Evolutionary conservation across 2,113 vertebrate genomes (phyloP).

Genomic region (Cricetomys ansorgei): DNA sequence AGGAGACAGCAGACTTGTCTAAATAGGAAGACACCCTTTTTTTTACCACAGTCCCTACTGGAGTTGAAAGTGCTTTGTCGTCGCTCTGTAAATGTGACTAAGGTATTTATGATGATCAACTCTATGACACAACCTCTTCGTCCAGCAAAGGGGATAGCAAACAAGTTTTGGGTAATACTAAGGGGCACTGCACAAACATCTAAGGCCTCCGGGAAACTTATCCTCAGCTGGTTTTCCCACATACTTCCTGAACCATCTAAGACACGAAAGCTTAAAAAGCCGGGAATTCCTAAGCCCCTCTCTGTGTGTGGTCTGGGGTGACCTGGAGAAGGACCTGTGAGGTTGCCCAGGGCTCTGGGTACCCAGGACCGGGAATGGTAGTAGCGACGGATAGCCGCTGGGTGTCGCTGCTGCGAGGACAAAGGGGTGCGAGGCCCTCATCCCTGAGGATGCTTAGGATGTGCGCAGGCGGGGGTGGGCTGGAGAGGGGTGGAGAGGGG

Average conservation of each 20-base stretch:
- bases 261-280: background rate
- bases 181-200: background rate
- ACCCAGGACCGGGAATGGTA: rapidly evolving
- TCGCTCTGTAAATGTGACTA: background rate
- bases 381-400: background rate
- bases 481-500: no score
- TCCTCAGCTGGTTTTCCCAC: background rate
- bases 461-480: rapidly evolving
- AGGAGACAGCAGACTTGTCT: no score
- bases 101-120: background rate
- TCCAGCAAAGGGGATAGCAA: background rate
- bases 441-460: no score
- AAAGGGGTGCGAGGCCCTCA: no score
- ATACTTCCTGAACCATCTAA: background rate
- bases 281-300: rapidly evolving
- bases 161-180: background rate
- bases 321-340: rapidly evolving
- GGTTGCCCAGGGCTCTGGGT: background rate
- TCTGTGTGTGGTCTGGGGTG: conserved; percentile 43
- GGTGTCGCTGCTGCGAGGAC: background rate
- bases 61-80: background rate
- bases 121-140: background rate
- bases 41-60: background rate
- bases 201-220: background rate
- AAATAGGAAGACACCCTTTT: rapidly evolving